These are phyloP conservation scores for Gastrophysa polygoni DNA, from an alignment of 2,888 invertebrate species.

Conservation along the genomic window DNA sequence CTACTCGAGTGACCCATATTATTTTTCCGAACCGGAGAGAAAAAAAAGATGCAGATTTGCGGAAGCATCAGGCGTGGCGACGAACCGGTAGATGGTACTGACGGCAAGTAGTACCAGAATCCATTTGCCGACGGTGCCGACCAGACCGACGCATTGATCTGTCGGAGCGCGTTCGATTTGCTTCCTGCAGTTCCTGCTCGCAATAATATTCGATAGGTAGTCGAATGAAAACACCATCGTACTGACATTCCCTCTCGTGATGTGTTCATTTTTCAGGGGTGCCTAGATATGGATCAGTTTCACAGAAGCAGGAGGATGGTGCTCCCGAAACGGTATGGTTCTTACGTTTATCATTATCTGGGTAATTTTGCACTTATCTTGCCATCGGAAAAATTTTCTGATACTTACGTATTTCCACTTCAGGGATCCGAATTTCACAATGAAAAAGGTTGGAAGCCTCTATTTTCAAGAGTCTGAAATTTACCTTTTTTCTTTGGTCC, in stretches of 20 bases:
- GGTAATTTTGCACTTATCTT: too few species aligned
- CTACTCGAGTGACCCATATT: not conserved
- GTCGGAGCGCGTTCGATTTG: slow-evolving; percentile 32
- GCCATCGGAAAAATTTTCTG: too few species aligned
- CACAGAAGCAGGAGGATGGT: slow-evolving; percentile 37
- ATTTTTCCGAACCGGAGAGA: not conserved
- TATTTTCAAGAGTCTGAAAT: too few species aligned
- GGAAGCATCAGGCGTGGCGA: slow-evolving; percentile 45
- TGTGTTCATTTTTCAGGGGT: slow-evolving; percentile 20
- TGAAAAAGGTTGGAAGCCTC: too few species aligned
- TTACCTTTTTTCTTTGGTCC: too few species aligned
- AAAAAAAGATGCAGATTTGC: slow-evolving; percentile 1
- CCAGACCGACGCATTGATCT: slow-evolving; percentile 25
- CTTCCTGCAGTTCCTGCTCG: slow-evolving; percentile 41
- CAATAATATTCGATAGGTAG: too few species aligned
- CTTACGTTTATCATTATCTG: not conserved
- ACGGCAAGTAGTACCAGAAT: slow-evolving; percentile 22
- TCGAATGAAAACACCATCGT: too few species aligned
- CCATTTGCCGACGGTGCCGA: too few species aligned
- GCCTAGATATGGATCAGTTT: slow-evolving; percentile 38
- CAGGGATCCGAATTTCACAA: too few species aligned
- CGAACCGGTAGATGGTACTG: slow-evolving; percentile 44
- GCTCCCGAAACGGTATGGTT: slow-evolving; percentile 42
- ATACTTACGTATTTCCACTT: too few species aligned
- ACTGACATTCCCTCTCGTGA: too few species aligned